Evolutionary conservation across 2,797 vertebrate genomes (phyloP), one percentile per base, ranked within the genome.

Genomic region (Acrocephalus scirpaceus): DNA sequence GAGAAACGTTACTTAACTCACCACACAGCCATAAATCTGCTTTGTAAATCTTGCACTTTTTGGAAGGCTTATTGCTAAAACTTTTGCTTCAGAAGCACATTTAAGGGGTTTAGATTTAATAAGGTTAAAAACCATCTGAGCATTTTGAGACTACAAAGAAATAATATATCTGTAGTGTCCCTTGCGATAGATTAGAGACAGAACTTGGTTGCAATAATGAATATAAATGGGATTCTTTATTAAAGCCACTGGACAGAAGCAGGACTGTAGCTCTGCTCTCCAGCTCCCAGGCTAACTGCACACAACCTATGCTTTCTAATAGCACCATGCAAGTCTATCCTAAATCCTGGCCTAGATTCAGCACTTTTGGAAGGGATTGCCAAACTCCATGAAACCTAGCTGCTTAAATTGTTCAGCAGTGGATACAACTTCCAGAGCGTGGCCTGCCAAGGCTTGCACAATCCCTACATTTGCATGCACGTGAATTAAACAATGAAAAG

Each of bases 221-320:
- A 96, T 95, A 95, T 93, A 96, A 95, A 96, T 94, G 91, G 94
- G 71, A 87, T 91, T 90, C 92, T 95, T 96, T 90, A 95, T 95
- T 93, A 95, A 96, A 96, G 93, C 88, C 93, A 90, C 92, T 94
- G 97, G 96, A 96, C 94, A 94, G 75, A 87, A 66, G 79, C 89
- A 94, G 77, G 83, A 64, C 92, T 87, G 80, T 10, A 80, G 64
- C 71, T 32, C 70, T 87, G 67, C 74, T 90, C 69, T 92, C 80
- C 94, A 95, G 74, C 92, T 94, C 92, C 91, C 77, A 90, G 71
- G 70, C 95, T 90, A 45, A 40, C 70, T 40, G 82, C 80, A 62
- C 42, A 77, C 92, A 93, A 72, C 92, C 83, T 94, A 9, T 4
- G 84, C 74, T 93, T 88, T 67, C 92, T 56, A 85, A 89, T 2